Evolutionary conservation across 2,888 invertebrate genomes (phyloP).

Genomic region (Meteorus colon): DNA sequence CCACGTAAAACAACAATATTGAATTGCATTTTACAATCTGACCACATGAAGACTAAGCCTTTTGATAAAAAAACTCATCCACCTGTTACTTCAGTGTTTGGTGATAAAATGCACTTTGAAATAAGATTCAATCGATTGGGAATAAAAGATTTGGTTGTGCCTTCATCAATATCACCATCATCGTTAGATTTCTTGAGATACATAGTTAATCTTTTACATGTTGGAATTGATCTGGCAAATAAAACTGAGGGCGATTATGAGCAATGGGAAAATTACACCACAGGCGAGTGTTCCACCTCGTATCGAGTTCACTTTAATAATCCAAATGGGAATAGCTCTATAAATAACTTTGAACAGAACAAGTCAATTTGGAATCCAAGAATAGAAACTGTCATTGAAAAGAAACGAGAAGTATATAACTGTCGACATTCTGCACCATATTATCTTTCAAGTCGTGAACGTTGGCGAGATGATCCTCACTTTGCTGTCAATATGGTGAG

Average conservation of each 20-base stretch:
- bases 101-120: conserved; percentile 48
- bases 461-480: conserved; percentile 29
- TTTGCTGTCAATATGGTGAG: conserved; percentile 25
- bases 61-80: background rate
- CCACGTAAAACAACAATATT: no score
- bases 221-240: conserved; percentile 51
- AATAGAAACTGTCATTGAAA: conserved; percentile 12
- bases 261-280: conserved; percentile 56
- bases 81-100: background rate
- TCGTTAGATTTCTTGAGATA: conserved; percentile 55
- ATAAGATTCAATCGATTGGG: conserved; percentile 57
- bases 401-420: conserved; percentile 34
- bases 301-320: conserved; percentile 47
- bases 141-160: conserved; percentile 55
- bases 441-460: conserved; percentile 37
- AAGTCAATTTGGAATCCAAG: conserved; percentile 28
- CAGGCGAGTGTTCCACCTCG: conserved; percentile 56
- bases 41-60: no score
- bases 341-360: conserved; percentile 11
- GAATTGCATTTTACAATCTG: no score
- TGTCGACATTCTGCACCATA: conserved; percentile 38
- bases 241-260: conserved; percentile 51
- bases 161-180: conserved; percentile 51
- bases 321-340: conserved; percentile 3
- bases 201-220: conserved; percentile 56